Evolutionary conservation across 2,113 vertebrate genomes (phyloP).

Genomic region (Gymnobelideus leadbeateri): DNA sequence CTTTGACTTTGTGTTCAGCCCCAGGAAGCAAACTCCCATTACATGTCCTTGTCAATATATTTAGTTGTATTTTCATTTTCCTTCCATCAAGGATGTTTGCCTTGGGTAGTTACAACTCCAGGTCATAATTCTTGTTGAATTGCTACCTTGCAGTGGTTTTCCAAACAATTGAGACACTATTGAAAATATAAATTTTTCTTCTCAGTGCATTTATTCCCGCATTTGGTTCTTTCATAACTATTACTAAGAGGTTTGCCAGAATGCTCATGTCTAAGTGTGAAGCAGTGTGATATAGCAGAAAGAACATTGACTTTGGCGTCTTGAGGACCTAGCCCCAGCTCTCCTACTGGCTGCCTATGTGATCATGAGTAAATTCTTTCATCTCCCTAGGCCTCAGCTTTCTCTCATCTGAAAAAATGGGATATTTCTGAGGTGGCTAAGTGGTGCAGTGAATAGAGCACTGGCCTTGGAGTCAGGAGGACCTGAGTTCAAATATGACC

Average conservation of each 20-base stretch:
- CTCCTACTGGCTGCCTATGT: not conserved
- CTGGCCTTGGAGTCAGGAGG: too few relatives aligned
- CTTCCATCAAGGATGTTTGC: not conserved
- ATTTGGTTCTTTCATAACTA: not conserved
- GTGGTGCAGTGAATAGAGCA: too few relatives aligned
- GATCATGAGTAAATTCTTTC: not conserved
- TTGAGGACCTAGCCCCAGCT: not conserved
- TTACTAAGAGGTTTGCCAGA: not conserved
- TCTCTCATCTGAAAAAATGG: not conserved
- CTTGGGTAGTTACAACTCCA: not conserved
- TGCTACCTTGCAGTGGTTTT: not conserved
- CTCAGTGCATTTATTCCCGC: not conserved
- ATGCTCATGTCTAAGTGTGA: not conserved
- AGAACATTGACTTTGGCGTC: not conserved
- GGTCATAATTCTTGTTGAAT: not conserved
- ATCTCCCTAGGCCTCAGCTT: not conserved
- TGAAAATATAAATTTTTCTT: not conserved
- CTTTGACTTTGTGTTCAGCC: not conserved
- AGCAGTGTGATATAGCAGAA: not conserved
- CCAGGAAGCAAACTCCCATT: not conserved
- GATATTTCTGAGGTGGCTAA: not conserved
- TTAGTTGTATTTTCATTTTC: not conserved
- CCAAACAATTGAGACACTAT: not conserved
- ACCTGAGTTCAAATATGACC: too few relatives aligned
- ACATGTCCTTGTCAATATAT: not conserved